These are phyloP conservation scores for Teleogryllus occipitalis DNA, from an alignment of 1,140 invertebrate genomes.

Conservation along the genomic window DNA sequence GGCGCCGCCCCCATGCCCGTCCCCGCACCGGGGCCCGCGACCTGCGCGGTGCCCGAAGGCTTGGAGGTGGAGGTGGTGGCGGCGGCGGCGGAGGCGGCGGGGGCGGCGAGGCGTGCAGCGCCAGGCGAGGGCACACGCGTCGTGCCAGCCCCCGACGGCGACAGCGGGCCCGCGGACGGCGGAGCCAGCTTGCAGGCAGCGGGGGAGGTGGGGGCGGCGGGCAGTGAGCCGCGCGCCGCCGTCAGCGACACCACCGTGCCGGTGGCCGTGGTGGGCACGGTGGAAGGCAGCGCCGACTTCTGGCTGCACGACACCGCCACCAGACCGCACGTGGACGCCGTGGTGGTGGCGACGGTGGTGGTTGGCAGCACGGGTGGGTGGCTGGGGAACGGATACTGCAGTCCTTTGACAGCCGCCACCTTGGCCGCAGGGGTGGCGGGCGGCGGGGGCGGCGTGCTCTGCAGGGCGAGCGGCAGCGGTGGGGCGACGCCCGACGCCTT, in stretches of 20 bases:
- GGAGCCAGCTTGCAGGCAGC: neutral
- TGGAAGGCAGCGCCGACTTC: slow-evolving; percentile 13
- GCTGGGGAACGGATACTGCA: slow-evolving; percentile 75
- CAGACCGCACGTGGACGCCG: slow-evolving; percentile 22
- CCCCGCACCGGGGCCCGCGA: neutral
- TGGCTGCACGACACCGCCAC: no score
- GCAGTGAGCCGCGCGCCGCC: slow-evolving; percentile 2
- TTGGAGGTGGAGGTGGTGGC: neutral
- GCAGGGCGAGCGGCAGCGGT: slow-evolving; percentile 28
- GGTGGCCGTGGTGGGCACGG: slow-evolving; percentile 12
- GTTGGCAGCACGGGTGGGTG: slow-evolving; percentile 52
- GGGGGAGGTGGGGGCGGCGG: slow-evolving; percentile 16
- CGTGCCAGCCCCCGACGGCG: neutral
- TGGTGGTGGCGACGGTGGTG: slow-evolving; percentile 26
- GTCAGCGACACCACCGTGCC: slow-evolving; percentile 8
- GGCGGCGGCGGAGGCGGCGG: neutral
- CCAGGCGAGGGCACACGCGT: slow-evolving; percentile 11
- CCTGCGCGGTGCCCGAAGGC: neutral
- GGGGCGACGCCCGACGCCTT: slow-evolving; percentile 19
- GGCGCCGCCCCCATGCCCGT: no score
- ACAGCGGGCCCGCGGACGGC: slow-evolving; percentile 13
- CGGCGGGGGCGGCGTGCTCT: no score
- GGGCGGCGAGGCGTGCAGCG: neutral
- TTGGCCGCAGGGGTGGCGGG: slow-evolving; percentile 15
- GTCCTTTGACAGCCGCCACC: slow-evolving; percentile 41